phyloP scores from a whole-genome alignment of 2,113 vertebrate genomes.

The Mandrillus leucophaeus region DNA sequence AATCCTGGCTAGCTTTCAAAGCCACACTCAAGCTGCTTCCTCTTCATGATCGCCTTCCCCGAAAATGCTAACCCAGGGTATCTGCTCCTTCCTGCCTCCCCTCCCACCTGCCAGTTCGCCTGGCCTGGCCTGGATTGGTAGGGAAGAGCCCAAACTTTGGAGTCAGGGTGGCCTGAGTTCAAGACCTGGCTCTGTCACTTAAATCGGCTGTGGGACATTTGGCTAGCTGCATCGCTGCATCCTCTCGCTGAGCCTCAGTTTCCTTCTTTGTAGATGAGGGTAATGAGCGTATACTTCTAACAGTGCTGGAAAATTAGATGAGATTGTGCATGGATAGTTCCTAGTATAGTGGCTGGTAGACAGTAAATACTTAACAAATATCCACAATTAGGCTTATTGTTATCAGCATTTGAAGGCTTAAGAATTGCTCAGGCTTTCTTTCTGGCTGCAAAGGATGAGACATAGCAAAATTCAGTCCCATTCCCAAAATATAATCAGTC shows the following conservation, averaged over 20 bases:
- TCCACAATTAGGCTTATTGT: neutral
- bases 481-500: slow-evolving; percentile 20
- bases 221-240: neutral
- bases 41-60: neutral
- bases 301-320: neutral
- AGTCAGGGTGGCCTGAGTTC: neutral
- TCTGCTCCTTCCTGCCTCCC: neutral
- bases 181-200: neutral
- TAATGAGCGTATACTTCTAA: neutral
- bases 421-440: neutral
- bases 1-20: neutral
- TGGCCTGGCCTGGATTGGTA: neutral
- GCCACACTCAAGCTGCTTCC: neutral
- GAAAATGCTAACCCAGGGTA: neutral
- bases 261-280: neutral
- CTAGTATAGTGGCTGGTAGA: neutral
- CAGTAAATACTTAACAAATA: neutral
- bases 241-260: neutral
- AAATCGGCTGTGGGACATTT: neutral
- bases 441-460: neutral
- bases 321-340: neutral
- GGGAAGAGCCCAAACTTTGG: neutral
- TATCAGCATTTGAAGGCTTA: neutral
- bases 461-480: neutral
- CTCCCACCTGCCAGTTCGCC: neutral